phyloP scores from a whole-genome alignment of 2,888 invertebrate genomes.

The Macrophya alboannulata region DNA sequence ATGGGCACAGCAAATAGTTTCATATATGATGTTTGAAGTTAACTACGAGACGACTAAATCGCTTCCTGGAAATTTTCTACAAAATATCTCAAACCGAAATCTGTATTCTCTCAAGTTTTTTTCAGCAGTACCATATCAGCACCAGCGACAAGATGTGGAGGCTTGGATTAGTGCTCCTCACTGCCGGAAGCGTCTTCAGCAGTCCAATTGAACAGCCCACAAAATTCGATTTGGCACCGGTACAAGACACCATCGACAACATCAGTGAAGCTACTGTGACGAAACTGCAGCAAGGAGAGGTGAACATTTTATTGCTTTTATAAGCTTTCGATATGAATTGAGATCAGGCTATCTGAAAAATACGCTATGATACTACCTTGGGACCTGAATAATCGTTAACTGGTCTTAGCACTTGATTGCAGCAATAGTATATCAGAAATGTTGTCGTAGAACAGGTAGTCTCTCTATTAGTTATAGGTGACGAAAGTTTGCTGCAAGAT shows the following conservation, averaged over 20 bases:
- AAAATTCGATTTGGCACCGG: conserved; percentile 67
- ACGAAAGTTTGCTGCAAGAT: not conserved
- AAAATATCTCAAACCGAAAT: not conserved
- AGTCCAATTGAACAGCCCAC: conserved; percentile 69
- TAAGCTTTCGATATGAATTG: not conserved
- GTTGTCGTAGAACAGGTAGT: not conserved
- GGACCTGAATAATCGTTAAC: too few relatives aligned
- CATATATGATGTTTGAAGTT: conserved; percentile 25
- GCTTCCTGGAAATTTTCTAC: conserved; percentile 39
- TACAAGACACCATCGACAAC: conserved; percentile 51
- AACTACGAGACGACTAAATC: not conserved
- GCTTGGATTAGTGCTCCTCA: conserved; percentile 9
- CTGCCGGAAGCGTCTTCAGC: conserved; percentile 54
- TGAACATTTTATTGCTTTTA: conserved; percentile 61
- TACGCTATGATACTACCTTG: not conserved
- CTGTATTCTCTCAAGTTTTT: not conserved
- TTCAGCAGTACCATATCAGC: not conserved
- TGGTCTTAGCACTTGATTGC: not conserved
- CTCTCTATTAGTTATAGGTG: not conserved
- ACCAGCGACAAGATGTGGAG: conserved; percentile 19
- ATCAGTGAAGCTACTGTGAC: conserved; percentile 59
- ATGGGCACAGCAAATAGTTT: conserved; percentile 29
- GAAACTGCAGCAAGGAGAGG: conserved; percentile 69
- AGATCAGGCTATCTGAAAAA: not conserved
- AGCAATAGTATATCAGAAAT: not conserved